Percentiles rank a stretch among this genome's conserved stretches.
Evolutionary conservation across 2,113 vertebrate species (phyloP).

Genomic region (Pyxicephalus adspersus): DNA sequence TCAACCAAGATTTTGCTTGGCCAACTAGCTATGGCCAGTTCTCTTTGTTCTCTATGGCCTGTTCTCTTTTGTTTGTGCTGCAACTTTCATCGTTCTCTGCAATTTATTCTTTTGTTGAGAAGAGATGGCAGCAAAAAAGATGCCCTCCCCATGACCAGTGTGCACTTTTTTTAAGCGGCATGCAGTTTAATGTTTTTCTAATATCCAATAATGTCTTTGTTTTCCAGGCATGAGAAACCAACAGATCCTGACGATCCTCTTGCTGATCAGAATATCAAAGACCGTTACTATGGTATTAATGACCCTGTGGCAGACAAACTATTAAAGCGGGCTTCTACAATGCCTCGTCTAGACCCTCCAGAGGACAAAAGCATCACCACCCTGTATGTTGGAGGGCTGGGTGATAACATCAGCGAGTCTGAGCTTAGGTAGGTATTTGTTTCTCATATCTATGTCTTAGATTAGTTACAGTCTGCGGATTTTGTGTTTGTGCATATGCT

Average conservation of each 20-base stretch:
- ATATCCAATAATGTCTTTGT: not conserved
- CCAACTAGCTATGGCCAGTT: no score
- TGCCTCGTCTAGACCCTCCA: constrained; percentile 93
- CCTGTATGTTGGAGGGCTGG: constrained; percentile 92
- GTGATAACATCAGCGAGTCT: constrained; percentile 91
- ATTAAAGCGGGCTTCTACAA: constrained; percentile 91
- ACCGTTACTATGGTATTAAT: constrained; percentile 96
- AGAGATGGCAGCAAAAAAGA: no score
- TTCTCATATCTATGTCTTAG: constrained; percentile 15
- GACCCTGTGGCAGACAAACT: constrained; percentile 97
- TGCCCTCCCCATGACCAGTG: no score
- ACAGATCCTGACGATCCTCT: constrained; percentile 97
- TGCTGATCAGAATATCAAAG: constrained; percentile 98
- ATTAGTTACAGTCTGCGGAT: not conserved
- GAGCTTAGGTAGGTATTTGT: constrained; percentile 84
- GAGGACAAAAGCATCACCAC: constrained; percentile 96
- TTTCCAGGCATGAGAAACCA: constrained; percentile 91
- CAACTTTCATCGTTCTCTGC: no score
- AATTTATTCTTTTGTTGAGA: no score
- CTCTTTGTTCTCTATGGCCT: no score
- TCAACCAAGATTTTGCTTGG: no score
- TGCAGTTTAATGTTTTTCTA: not conserved
- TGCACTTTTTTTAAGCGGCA: no score
- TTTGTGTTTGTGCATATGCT: not conserved
- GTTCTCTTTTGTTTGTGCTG: no score